phyloP scores from a whole-genome alignment of 2,113 vertebrate species.

The Lota lota region DNA sequence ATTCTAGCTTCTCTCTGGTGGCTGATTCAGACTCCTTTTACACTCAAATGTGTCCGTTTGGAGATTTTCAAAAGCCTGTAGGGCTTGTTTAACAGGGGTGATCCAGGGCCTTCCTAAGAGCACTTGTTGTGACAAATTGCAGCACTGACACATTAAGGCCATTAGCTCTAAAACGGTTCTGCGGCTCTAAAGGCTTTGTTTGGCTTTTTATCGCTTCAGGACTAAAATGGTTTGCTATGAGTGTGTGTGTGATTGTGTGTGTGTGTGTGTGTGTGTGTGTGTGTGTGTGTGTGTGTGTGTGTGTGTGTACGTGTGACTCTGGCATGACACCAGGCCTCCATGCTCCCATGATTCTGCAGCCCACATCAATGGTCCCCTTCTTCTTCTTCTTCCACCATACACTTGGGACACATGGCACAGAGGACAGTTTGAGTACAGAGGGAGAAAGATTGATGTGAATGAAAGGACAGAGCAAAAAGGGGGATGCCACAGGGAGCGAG shows the following conservation, averaged over 20 bases:
- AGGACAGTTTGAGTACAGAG: no score
- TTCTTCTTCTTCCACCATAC: no score
- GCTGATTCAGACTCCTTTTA: neutral
- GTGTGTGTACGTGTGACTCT: conserved; percentile 1
- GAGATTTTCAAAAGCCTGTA: neutral
- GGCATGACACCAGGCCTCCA: no score
- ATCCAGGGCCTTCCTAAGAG: neutral
- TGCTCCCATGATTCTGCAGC: conserved; percentile 16
- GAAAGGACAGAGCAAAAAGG: no score
- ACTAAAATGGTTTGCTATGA: neutral
- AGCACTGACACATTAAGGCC: neutral
- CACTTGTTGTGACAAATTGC: neutral
- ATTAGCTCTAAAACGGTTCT: neutral
- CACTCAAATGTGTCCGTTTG: neutral
- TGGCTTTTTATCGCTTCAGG: neutral
- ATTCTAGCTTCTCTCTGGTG: neutral
- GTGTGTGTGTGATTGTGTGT: neutral
- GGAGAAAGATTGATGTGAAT: no score
- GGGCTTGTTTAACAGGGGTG: neutral
- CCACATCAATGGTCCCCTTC: no score
- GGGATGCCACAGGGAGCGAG: no score
- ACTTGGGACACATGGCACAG: no score
- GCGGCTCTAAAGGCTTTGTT: neutral
- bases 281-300: conserved; percentile 12
- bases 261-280: conserved; percentile 3